Base-by-base conservation (phyloP, 1,140 invertebrate genomes). In the Popillia japonica region DNA sequence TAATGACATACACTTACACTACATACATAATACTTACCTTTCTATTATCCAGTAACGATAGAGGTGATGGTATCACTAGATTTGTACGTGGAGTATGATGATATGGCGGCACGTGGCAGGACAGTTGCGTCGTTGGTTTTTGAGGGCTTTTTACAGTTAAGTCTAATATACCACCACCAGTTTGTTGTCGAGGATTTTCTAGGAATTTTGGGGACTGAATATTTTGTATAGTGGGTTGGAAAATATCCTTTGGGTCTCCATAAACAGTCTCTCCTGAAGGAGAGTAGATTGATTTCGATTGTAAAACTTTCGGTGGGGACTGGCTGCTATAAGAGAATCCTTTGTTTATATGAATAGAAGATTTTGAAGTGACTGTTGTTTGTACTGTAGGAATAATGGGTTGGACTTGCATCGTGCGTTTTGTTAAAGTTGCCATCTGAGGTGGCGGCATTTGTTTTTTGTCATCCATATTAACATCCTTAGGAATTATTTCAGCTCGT, bases 191-290 rank as follows among this genome's bases (percentile, higher is more conserved):
- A 11, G 87, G 82, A 22, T 86, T 72, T 84, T 85, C 4, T 86
- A 82, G 0, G 88, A 83, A 82, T 88, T 88, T 40, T 85, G 88
- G 80, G 9, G 82, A 74, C 75, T 84, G 77, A 23, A 80, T 27
- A 2, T 77, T 40, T 27, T 77, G 59, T 59, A 78, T 77, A 6
- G 77, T 87, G 0, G 90, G 88, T 2, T 88, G 86, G 78, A 91
- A 87, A 9, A 90, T 88, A 78, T 93, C 92, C 81, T 93, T 93
- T 0, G 92, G 92, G 86, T 93, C 92, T 0, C 92, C 92, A 80
- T 94, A 93, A 6, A 93, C 90, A 0, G 88, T 92, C 78, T 89
- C 91, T 80, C 92, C 91, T 0, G 88, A 87, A 6, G 86, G 87
- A 0, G 89, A 88, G 83, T 92, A 93, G 64, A 92, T 91, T 14